These are phyloP conservation scores for Toxostoma redivivum DNA, from an alignment of 2,113 vertebrate genomes.

Conservation along the genomic window DNA sequence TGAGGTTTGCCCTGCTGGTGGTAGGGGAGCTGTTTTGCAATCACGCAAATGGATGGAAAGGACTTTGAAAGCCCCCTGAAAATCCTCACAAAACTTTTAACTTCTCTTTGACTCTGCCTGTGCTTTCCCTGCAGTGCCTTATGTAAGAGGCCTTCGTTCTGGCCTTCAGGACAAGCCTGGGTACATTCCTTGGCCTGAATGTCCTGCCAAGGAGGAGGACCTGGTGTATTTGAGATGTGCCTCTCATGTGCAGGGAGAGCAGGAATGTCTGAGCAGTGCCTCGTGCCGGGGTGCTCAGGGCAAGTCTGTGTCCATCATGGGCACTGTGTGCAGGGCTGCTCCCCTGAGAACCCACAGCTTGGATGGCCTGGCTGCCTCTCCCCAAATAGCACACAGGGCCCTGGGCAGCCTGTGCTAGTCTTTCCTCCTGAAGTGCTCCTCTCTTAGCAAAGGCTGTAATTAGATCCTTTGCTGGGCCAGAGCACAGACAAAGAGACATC, in stretches of 20 bases:
- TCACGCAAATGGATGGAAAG: neutral
- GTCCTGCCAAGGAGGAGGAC: neutral
- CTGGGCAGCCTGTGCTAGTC: neutral
- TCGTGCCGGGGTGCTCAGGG: accelerated
- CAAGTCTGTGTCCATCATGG: neutral
- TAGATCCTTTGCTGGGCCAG: neutral
- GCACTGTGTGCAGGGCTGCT: neutral
- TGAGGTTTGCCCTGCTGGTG: neutral
- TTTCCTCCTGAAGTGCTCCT: neutral
- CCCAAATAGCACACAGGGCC: accelerated
- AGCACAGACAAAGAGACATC: neutral
- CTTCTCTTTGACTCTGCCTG: neutral
- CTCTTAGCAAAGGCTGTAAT: neutral
- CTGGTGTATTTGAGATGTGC: accelerated
- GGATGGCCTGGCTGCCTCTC: neutral
- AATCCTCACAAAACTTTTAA: neutral
- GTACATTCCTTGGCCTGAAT: neutral
- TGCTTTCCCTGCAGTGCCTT: accelerated
- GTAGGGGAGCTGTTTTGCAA: neutral
- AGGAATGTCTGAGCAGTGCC: accelerated
- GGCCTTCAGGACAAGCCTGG: neutral
- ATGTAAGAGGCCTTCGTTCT: neutral
- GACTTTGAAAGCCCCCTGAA: neutral
- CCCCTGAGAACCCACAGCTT: neutral
- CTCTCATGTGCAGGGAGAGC: neutral